Conservation (phyloP, 2,797 vertebrate genomes). For the Sebastes taczanowskii region DNA sequence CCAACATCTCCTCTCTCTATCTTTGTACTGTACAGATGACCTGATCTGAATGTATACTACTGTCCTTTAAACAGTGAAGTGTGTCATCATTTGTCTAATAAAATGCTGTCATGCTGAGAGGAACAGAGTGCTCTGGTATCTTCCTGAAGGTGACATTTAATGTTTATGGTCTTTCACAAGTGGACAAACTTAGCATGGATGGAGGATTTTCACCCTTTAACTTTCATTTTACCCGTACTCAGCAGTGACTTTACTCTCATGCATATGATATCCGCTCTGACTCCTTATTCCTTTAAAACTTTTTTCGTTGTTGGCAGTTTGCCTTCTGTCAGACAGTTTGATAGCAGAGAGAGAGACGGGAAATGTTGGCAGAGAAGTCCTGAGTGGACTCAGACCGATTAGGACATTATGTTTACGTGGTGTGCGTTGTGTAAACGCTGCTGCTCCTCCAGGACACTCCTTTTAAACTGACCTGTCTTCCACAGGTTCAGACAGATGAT, state of each 20-base stretch:
- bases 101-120: constrained; percentile 68
- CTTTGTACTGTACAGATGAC: constrained; percentile 78
- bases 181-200: not conserved
- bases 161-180: not conserved
- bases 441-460: not conserved
- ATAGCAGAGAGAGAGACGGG: not conserved
- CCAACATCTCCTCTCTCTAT: constrained; percentile 52
- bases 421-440: not conserved
- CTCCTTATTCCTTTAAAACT: not conserved
- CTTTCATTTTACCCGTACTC: not conserved
- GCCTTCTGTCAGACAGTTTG: not conserved
- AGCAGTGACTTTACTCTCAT: not conserved
- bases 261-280: not conserved
- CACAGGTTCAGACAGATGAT: constrained; percentile 20
- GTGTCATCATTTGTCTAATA: constrained; percentile 81
- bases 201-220: not conserved
- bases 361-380: not conserved
- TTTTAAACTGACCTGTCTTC: constrained; percentile 4
- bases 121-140: constrained; percentile 33
- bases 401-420: not conserved
- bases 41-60: constrained; percentile 81
- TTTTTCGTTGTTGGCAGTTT: not conserved
- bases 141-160: constrained; percentile 16
- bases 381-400: not conserved
- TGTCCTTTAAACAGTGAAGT: constrained; percentile 78